Base-by-base conservation (phyloP, 2,797 vertebrate genomes). In the Tolypeutes matacus region DNA sequence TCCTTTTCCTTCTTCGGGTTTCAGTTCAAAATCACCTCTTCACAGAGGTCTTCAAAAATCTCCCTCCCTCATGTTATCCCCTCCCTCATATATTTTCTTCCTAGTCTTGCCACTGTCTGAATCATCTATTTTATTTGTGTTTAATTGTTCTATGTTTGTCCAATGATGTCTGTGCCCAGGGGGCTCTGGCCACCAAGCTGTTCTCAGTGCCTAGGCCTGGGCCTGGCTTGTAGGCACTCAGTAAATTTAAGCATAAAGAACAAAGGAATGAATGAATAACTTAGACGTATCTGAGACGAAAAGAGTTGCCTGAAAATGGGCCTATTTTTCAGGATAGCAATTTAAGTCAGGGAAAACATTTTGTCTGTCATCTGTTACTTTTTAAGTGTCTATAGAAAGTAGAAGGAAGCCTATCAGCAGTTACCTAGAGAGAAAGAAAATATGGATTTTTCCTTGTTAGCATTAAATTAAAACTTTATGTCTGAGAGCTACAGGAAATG, bases 401-500 rank as follows among this genome's bases (percentile, higher is more conserved):
- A 88, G 11, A 82, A 92, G 73, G 36, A 72, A 88, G 46, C 14
- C 46, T 80, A 73, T 39, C 15, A 5, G 34, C 76, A 46, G 42
- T 92, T 93, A 91, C 75, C 65, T 72, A 93, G 85, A 88, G 64
- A 86, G n/a, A 92, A 95, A 86, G 65, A 78, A 90, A 96, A 94
- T 96, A 93, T 10, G 34, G 62, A 91, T 93, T 97, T 96, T 91
- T 56, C 83, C 83, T 95, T 92, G 64, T 96, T 96, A 94, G 70
- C 70, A 86, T 91, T 95, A 96, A 95, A 97, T 93, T 96, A 95
- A 94, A 96, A 89, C 85, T 91, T 89, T 78, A 34, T 93, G 93
- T 92, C 85, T 93, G 82, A 87, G 56, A 86, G 49, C 93, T 87
- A 29, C 67, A 95, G 93, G 93, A 96, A 96, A 93, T 86, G 82